Base-by-base conservation (phyloP, 1,140 invertebrate genomes). In the Homarus americanus region DNA sequence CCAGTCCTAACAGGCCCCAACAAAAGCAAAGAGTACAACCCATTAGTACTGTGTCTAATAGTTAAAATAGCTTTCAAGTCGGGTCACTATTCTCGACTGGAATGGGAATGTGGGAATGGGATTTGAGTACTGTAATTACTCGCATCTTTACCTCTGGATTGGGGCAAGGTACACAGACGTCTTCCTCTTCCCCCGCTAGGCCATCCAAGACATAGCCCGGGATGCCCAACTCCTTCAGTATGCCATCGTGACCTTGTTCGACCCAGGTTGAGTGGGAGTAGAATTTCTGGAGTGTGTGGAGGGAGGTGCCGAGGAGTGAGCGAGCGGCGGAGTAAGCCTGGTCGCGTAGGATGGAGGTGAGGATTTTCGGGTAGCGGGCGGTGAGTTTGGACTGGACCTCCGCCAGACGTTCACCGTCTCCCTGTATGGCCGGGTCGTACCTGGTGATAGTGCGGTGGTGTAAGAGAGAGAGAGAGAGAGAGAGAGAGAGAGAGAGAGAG, bases 181-280 rank as follows among this genome's bases (percentile, higher is more conserved):
- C 49, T 20, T 90, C 87, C 1, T 4, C 41, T 0, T 40, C 28
- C 10, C n/a, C 28, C 0, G 87, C 87, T 20, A 76, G 32, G 7
- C 36, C 53, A 9, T 40, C 69, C 24, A 82, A 9, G 20, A 2
- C 24, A 36, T 41, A 58, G 2, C 87, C 87, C 40, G 87, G 87
- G 5, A 82, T 17, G 15, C 80, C 87, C 24, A 90, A 41, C 2
- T 28, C 72, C 36, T 58, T 73, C 66, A 83, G 66, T 7, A 90
- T 83, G 0, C 28, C 80, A 0, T n/a, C n/a, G 34, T 90, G 82
- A 2, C 87, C 87, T 28, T 76, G 49, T 15, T 90, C 87, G 28
- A 90, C n/a, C 87, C 87, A 90, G 41, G 87, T 90, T 80, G 87
- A 90, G 53, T 90, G 87, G 34, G 87, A 83, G 79, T 90, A 90